A percentile compares a stretch with the other conserved stretches of the same genome.
Conservation (phyloP, 2,888 invertebrate genomes). For the Xestia sexstrigata region DNA sequence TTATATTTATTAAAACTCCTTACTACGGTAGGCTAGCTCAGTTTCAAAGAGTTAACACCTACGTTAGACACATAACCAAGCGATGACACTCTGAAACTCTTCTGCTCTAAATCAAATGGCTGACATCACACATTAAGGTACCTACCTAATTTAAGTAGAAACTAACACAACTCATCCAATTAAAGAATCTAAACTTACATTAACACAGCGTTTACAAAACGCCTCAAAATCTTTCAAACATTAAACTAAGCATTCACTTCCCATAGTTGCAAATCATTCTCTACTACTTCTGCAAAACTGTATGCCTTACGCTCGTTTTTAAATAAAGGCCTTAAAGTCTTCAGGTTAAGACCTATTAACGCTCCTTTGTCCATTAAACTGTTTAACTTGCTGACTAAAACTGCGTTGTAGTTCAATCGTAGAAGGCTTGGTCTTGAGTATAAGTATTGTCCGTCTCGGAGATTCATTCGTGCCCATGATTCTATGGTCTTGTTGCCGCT, state of each 20-base stretch:
- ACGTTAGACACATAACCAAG: not conserved
- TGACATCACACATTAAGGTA: not conserved
- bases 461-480: conserved; percentile 93
- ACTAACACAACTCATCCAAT: conserved; percentile 17
- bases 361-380: conserved; percentile 94
- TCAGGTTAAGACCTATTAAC: conserved; percentile 93
- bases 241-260: conserved; percentile 88
- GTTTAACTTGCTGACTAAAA: conserved; percentile 93
- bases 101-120: not conserved
- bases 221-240: not conserved
- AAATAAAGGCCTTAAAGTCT: conserved; percentile 94
- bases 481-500: conserved; percentile 95
- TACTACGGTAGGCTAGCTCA: not conserved
- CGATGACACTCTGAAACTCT: not conserved
- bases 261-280: conserved; percentile 96
- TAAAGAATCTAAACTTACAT: not conserved
- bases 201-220: conserved; percentile 1
- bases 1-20: not conserved
- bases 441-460: conserved; percentile 94
- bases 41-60: not conserved
- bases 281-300: conserved; percentile 96
- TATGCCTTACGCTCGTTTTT: conserved; percentile 92
- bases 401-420: conserved; percentile 94
- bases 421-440: conserved; percentile 95
- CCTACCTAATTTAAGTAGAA: conserved; percentile 29